Evolutionary conservation across 2,888 invertebrate species (phyloP), one percentile per base, ranked within the genome.

Genomic region (Timema podura): DNA sequence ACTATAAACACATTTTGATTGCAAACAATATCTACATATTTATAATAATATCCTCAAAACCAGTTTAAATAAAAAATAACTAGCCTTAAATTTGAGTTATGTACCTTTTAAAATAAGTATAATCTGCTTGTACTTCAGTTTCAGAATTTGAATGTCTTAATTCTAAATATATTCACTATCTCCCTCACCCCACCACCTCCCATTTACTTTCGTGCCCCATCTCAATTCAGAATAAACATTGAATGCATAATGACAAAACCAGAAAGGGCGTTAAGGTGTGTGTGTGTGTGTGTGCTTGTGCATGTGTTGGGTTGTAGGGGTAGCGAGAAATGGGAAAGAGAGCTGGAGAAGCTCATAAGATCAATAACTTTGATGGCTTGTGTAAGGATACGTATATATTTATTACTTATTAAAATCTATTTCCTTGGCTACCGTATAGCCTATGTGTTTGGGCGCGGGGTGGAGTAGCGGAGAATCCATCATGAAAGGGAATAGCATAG

Each of bases 341-440:
- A 69, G 48, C 59, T 45, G 59, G 59, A 59, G 59, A 68, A 65
- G 57, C 45, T 66, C 69, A 69, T 65, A 59, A 70, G 70, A 70
- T 70, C 70, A 67, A 70, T 70, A 70, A 67, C 70, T 70, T 70
- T 70, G 70, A 70, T 70, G 70, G 70, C 51, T 51, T 67, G 70
- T 65, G 70, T 68, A 70, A 70, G 70, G 64, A 70, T 70, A 70
- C 70, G 70, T 70, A 70, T 70, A 70, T 70, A 70, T 70, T 70
- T 70, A 70, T 70, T 70, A 70, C 70, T 70, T 70, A 70, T 70
- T 70, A 70, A 70, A 70, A 70, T 70, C 70, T 70, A 70, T 70
- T 67, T 70, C 61, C 61, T 61, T 61, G 61, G 61, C 61, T 61
- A 61, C 61, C 45, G 61, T 30, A 30, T 61, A 61, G 61, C 61